Base-by-base conservation (phyloP, 2,888 invertebrate genomes). In the Morpho achilles region DNA sequence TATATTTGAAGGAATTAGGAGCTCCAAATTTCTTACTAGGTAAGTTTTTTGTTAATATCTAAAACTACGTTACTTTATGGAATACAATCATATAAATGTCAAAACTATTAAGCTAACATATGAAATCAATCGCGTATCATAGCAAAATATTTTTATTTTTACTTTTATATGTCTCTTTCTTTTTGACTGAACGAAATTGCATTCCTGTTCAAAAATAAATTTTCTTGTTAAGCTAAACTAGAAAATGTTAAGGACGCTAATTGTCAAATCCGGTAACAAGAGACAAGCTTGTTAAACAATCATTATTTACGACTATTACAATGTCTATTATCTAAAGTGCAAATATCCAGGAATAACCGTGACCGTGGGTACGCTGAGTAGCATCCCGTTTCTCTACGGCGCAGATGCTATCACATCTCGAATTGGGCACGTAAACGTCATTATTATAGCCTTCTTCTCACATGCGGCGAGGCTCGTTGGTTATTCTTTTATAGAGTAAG, bases 401-500 rank as follows among this genome's bases (percentile, higher is more conserved):
- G 95, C 97, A 8, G 96, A 97, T 74, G 93, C 93, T 80, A 95
- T 97, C 75, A 95, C 96, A 40, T 93, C 93, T 69, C 94, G 93
- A 76, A 92, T 96, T 72, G 96, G 96, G 16, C 95, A 96, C 79
- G 95, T 96, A 65, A 96, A 96, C 85, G 93, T 96, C 72, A 95
- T 97, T 82, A 94, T 96, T 66, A 91, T 96, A 61, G 96, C 96
- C 64, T 96, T 96, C 89, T 94, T 96, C 85, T 95, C 96, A 69
- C 96, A 97, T 87, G 95, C 96, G 55, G 94, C 94, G 57, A 92
- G 96, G 69, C 92, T 96, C 58, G 94, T 96, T 70, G 96, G 96
- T 63, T 97, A 97, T 84, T 96, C 96, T 16, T 94, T 95, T 74
- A 96, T 96, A 68, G 95, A 95, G 96, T 96, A 86, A 94, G 93